phyloP scores from a whole-genome alignment of 2,888 invertebrate species.

The Creontiades dilutus region DNA sequence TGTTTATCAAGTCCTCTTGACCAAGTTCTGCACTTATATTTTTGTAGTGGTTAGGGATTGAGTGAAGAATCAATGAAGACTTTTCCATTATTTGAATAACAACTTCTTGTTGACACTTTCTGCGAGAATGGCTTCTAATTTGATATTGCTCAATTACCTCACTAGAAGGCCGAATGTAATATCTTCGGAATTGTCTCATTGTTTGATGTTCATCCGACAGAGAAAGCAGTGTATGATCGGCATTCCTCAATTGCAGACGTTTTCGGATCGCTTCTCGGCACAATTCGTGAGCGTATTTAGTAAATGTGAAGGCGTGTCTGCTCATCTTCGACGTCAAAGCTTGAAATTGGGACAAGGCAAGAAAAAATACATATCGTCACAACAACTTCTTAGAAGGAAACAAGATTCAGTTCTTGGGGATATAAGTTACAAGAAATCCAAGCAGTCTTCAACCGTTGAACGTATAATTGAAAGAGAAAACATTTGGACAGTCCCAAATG shows the following conservation, averaged over 20 bases:
- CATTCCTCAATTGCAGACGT: background rate
- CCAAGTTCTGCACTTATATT: too few relatives aligned
- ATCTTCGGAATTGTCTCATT: background rate
- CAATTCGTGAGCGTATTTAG: slow-evolving; percentile 15
- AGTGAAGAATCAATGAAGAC: too few relatives aligned
- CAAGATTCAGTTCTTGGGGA: background rate
- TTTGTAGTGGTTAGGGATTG: too few relatives aligned
- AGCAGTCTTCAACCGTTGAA: background rate
- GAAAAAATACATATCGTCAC: background rate
- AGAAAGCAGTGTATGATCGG: background rate
- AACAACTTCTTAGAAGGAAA: background rate
- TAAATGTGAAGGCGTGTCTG: background rate
- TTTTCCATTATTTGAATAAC: background rate
- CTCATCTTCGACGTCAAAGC: background rate
- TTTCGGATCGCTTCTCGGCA: background rate
- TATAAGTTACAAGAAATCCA: background rate
- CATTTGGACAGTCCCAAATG: slow-evolving; percentile 95
- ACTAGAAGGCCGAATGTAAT: background rate
- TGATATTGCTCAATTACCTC: background rate
- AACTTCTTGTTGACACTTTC: background rate
- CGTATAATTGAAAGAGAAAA: slow-evolving; percentile 85
- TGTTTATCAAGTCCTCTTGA: too few relatives aligned
- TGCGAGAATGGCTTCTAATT: background rate
- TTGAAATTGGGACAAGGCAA: background rate
- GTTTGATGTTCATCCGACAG: background rate